Evolutionary conservation across 1,140 invertebrate species (phyloP).

Genomic region (Probaryconus sp.): DNA sequence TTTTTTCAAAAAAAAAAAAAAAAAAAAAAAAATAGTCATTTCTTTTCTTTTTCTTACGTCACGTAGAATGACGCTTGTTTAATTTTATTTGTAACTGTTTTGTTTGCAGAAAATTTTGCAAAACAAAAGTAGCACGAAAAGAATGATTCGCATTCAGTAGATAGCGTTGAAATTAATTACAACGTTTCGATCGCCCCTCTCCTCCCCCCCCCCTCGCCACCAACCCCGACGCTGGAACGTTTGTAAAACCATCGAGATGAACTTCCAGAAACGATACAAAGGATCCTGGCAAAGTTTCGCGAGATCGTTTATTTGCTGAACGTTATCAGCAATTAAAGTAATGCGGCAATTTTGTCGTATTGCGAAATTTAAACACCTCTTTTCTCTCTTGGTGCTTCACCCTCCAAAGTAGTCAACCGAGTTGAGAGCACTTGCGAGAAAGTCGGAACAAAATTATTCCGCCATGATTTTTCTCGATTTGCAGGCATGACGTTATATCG

Average conservation of each 20-base stretch:
- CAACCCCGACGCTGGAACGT: too few species aligned
- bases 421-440: slow-evolving; percentile 50
- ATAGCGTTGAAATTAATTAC: not conserved
- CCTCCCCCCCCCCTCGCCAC: too few species aligned
- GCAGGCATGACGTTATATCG: slow-evolving; percentile 42
- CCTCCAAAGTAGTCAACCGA: slow-evolving; percentile 52
- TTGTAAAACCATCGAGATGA: too few species aligned
- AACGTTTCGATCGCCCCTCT: not conserved
- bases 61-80: too few species aligned
- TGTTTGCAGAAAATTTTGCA: too few species aligned
- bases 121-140: too few species aligned
- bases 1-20: too few species aligned
- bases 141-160: not conserved
- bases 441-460: slow-evolving; percentile 61
- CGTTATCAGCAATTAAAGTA: slow-evolving; percentile 48
- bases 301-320: slow-evolving; percentile 11
- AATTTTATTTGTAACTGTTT: too few species aligned
- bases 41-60: too few species aligned
- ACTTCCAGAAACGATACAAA: slow-evolving; percentile 1
- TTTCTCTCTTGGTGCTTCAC: slow-evolving; percentile 21
- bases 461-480: slow-evolving; percentile 60
- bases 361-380: slow-evolving; percentile 47
- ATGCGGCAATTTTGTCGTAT: slow-evolving; percentile 35
- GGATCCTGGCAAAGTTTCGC: too few species aligned
- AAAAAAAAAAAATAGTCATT: too few species aligned